Evolutionary conservation across 2,113 vertebrate genomes (phyloP), one percentile per base, ranked within the genome.

Genomic region (Phalacrocorax brasilianus): DNA sequence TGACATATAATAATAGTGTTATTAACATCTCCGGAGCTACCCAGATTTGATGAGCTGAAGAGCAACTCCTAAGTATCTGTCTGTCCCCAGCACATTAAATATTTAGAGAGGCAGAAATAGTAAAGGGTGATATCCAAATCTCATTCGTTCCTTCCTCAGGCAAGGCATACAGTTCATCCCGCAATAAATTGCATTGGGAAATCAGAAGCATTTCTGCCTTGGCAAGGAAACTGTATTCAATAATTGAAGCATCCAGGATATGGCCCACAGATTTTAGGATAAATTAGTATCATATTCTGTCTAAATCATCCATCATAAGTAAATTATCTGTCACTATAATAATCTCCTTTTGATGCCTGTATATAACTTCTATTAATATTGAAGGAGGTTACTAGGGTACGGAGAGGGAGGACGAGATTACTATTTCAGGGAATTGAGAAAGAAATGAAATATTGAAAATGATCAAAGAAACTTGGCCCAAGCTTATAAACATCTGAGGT

Each of bases 241-340:
- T 95, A 94, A 97, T 88, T 94, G 82, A 96, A 94, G 78, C 45
- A 85, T 55, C 33, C 82, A 90, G 85, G 85, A 93, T 76, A 74
- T 22, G 63, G 50, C 38, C 47, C 72, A 80, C 63, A 80, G 78
- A 80, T 93, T 93, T 91, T 44, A 85, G 70, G 81, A 89, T 65
- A 79, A 90, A 95, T 96, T 93, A 93, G 59, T 55, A 80, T 91
- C 38, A 24, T 70, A 70, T 74, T 88, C 81, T 83, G 1, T 83
- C 58, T 88, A 88, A 96, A 90, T 76, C 55, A 91, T 94, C 66
- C 30, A 74, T 94, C 88, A 63, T 22, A 26, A 91, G 71, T 85
- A 88, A 96, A 93, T 96, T 76, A 88, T 83, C 82, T 94, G 71
- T 73, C 75, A 53, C 78, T 71, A 15, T 82, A 74, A 83, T 93